These are phyloP conservation scores for Carposina sasakii DNA, from an alignment of 1,140 invertebrate species.

Conservation along the genomic window DNA sequence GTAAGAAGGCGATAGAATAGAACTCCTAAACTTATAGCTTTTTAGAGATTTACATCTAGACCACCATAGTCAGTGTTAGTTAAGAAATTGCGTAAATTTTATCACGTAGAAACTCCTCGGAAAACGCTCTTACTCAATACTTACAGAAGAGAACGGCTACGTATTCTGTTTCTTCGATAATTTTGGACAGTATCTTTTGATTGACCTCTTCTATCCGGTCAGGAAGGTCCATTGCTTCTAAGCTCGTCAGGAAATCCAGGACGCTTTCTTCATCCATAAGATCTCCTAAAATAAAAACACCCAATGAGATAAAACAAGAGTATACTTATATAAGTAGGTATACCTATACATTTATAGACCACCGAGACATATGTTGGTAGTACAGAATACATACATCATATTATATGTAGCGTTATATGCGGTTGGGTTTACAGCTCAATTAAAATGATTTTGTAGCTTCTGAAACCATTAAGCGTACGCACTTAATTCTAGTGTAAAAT, in stretches of 20 bases:
- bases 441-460: too few relatives aligned
- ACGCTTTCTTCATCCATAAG: conserved; percentile 95
- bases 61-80: conserved; percentile 46
- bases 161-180: conserved; percentile 93
- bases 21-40: conserved; percentile 35
- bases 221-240: conserved; percentile 95
- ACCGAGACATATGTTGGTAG: too few relatives aligned
- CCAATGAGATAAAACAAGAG: too few relatives aligned
- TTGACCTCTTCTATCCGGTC: conserved; percentile 97
- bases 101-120: conserved; percentile 44
- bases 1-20: conserved; percentile 36
- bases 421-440: too few relatives aligned
- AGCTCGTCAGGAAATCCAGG: conserved; percentile 92
- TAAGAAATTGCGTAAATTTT: conserved; percentile 50
- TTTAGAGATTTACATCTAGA: conserved; percentile 44
- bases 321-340: too few relatives aligned
- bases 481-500: too few relatives aligned
- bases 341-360: too few relatives aligned
- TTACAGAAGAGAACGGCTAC: conserved; percentile 96
- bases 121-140: conserved; percentile 63
- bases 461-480: too few relatives aligned
- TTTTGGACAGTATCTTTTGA: conserved; percentile 90
- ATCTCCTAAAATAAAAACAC: conserved; percentile 79
- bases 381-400: too few relatives aligned
- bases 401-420: too few relatives aligned